Evolutionary conservation across 2,113 vertebrate species (phyloP), one percentile per base, ranked within the genome.

Genomic region (Aspiorhynchus laticeps): DNA sequence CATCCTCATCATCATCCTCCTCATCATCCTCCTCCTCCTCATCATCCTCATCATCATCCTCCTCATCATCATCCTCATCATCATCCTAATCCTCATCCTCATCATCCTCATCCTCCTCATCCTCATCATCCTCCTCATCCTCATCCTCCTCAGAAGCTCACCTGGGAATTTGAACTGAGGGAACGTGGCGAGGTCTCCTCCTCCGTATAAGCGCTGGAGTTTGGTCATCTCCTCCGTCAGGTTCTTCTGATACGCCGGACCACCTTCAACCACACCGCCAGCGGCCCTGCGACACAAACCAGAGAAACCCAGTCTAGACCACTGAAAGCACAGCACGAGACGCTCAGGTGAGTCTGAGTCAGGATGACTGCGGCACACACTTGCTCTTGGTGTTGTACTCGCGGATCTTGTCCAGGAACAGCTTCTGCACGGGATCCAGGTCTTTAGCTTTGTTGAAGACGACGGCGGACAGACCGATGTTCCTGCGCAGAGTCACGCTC

Each of bases 351-450:
- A 14, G 46, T 48, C 8, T 2, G 41, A 10, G 41, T 43, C 9
- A 11, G 41, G 0, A 4, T 15, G 46, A 61, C 7, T 4, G 28
- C 6, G 38, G 38, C 0, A 95, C 97, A 96, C 67, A 99, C 98
- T 97, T 96, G 96, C 97, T 97, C 93, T 98, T 99, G 19, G 88
- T 87, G 87, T 86, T 96, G 92, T 99, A 99, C 84, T 99, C 97
- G 15, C 95, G 95, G 90, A 99, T 97, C 94, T 99, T 99, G 92
- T 99, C 98, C 91, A 99, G 51, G 77, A 99, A 99, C 36, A 99
- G 95, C 78, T 98, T 99, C 95, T 99, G 98, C 69, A 99, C 85
- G 0, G 98, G 98, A 90, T 99, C 98, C 0, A 99, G 93, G 7
- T 97, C 96, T 81, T 95, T 96, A 0, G 94, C 24, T 90, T 93